Evolutionary conservation across 2,888 invertebrate species (phyloP).

Genomic region (Polylopha cassiicola): DNA sequence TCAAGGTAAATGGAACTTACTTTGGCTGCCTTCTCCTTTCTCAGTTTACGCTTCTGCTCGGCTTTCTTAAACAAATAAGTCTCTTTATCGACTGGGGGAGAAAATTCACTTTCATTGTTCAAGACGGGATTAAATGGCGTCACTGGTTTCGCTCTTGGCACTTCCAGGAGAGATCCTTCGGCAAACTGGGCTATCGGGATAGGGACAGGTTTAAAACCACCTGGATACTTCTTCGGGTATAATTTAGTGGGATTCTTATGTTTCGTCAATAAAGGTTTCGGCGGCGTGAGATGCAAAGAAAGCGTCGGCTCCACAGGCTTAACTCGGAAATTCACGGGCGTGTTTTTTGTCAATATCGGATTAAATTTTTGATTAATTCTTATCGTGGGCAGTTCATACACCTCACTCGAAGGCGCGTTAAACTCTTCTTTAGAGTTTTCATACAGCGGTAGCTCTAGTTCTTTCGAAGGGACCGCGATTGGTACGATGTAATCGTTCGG

Average conservation of each 20-base stretch:
- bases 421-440: conserved; percentile 45
- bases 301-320: conserved; percentile 49
- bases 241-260: conserved; percentile 68
- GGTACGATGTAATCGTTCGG: conserved; percentile 49
- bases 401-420: conserved; percentile 30
- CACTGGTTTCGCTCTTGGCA: conserved; percentile 64
- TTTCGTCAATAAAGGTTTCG: conserved; percentile 44
- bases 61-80: conserved; percentile 66
- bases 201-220: conserved; percentile 64
- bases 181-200: conserved; percentile 58
- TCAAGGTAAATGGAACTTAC: conserved; percentile 29
- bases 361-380: conserved; percentile 22
- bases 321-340: conserved; percentile 29
- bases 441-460: conserved; percentile 42
- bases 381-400: conserved; percentile 15
- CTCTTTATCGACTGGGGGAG: conserved; percentile 48
- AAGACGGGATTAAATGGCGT: conserved; percentile 55
- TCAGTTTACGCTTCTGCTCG: conserved; percentile 69
- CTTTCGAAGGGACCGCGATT: conserved; percentile 60
- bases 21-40: conserved; percentile 41
- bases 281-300: conserved; percentile 49
- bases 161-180: conserved; percentile 43
- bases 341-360: conserved; percentile 18
- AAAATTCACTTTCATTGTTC: conserved; percentile 44
- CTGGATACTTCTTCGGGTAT: conserved; percentile 78